Percentiles rank a stretch among this genome's conserved stretches.
These are phyloP conservation scores for Holothuria leucospilota DNA, from an alignment of 53 echinoderm and acorn worm species.

Conservation along the genomic window DNA sequence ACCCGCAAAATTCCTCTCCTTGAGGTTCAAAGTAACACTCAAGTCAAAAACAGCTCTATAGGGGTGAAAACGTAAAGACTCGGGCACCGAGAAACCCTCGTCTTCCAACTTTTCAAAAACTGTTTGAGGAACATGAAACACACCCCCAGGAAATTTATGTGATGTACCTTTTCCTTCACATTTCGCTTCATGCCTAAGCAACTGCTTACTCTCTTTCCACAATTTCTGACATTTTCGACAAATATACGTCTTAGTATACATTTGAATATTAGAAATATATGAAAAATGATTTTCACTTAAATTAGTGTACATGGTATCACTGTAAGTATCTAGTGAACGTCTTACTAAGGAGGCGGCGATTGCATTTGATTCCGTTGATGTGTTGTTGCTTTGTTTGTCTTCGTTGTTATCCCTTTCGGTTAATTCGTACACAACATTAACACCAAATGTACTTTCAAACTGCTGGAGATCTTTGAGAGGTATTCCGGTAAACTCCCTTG, in stretches of 20 bases:
- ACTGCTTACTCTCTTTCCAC: conserved; percentile 1
- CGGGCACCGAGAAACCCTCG: not conserved
- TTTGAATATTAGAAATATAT: not conserved
- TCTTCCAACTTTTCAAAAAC: not conserved
- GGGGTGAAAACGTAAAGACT: not conserved
- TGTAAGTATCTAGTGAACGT: not conserved
- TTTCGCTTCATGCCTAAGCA: not conserved
- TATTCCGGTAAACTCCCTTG: too few relatives aligned
- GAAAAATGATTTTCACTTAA: not conserved
- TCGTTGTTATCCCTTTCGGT: too few relatives aligned
- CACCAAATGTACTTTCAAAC: too few relatives aligned
- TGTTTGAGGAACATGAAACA: not conserved
- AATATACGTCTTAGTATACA: conserved; percentile 9
- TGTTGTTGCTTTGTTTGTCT: too few relatives aligned
- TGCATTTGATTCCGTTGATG: too few relatives aligned
- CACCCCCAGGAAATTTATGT: not conserved
- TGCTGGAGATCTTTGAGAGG: too few relatives aligned
- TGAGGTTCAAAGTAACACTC: not conserved
- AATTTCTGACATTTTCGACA: conserved; percentile 1
- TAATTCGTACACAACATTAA: too few relatives aligned
- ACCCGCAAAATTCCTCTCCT: not conserved
- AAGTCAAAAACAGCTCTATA: not conserved
- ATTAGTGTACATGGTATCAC: not conserved
- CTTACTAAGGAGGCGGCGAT: too few relatives aligned
- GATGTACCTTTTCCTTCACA: not conserved